Percentiles rank a stretch among this genome's conserved stretches.
phyloP scores from a whole-genome alignment of 1,140 invertebrate genomes.

The Drosophila funebris region DNA sequence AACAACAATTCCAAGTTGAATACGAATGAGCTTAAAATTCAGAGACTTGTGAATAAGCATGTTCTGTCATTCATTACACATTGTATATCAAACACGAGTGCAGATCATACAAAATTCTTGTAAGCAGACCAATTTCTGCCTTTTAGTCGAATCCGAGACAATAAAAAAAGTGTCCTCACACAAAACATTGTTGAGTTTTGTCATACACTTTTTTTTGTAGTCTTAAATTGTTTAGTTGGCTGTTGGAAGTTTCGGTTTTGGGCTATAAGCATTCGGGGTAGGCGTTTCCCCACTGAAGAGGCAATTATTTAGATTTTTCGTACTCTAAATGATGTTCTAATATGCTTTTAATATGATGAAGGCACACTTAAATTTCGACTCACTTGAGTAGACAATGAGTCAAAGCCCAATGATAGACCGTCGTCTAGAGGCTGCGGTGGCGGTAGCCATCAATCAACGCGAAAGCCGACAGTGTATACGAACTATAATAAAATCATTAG shows the following conservation, averaged over 20 bases:
- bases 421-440: conserved; percentile 1
- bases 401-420: conserved; percentile 26
- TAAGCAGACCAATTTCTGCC: too few species aligned
- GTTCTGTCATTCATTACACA: background rate
- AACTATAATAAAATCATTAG: conserved; percentile 82
- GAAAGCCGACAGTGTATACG: conserved; percentile 44
- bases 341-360: conserved; percentile 49
- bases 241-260: conserved; percentile 36
- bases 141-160: conserved; percentile 19
- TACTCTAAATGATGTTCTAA: conserved; percentile 24
- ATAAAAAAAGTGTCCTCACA: conserved; percentile 30
- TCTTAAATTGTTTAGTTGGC: conserved; percentile 36
- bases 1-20: background rate
- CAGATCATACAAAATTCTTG: conserved; percentile 7
- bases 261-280: conserved; percentile 7
- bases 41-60: too few species aligned
- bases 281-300: background rate
- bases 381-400: conserved; percentile 26
- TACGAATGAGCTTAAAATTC: background rate
- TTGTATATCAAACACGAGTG: background rate
- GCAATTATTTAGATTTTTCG: conserved; percentile 35
- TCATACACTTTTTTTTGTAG: conserved; percentile 39
- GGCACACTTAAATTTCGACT: conserved; percentile 43
- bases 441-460: conserved; percentile 63
- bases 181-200: conserved; percentile 35